These are phyloP conservation scores for Hycleus cichorii DNA, from an alignment of 1,140 invertebrate species.

Conservation along the genomic window DNA sequence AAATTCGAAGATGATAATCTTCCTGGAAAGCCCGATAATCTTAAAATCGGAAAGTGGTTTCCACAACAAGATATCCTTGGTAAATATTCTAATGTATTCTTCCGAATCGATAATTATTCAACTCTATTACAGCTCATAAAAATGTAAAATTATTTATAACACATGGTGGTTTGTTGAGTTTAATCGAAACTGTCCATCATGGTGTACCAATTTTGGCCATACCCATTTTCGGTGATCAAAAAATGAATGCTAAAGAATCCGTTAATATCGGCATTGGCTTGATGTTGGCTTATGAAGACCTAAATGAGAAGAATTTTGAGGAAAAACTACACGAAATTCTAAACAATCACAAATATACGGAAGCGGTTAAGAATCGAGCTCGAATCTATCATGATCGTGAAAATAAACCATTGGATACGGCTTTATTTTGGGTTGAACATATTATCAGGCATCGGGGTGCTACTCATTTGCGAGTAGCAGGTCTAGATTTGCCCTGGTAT, in stretches of 20 bases:
- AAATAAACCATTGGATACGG: constrained; percentile 47
- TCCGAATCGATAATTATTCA: not conserved
- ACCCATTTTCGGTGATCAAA: constrained; percentile 49
- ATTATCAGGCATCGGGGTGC: constrained; percentile 57
- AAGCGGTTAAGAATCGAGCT: constrained; percentile 41
- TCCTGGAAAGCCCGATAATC: constrained; percentile 49
- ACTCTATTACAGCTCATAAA: constrained; percentile 39
- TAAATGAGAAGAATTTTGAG: constrained; percentile 31
- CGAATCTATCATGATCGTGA: constrained; percentile 46
- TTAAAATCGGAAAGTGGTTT: constrained; percentile 57
- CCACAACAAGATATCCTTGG: constrained; percentile 64
- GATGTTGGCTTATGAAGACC: constrained; percentile 26
- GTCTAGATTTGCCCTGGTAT: constrained; percentile 49
- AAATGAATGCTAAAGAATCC: constrained; percentile 40
- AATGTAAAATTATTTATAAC: constrained; percentile 47
- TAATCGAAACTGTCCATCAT: constrained; percentile 45
- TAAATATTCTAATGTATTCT: constrained; percentile 27
- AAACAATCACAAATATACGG: constrained; percentile 27
- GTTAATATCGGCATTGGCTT: constrained; percentile 37
- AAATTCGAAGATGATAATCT: constrained; percentile 56
- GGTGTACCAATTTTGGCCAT: constrained; percentile 47
- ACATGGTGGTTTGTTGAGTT: constrained; percentile 49
- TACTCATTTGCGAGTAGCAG: constrained; percentile 51
- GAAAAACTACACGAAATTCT: constrained; percentile 27
- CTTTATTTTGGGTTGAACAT: constrained; percentile 60